Conservation (phyloP, 2,888 invertebrate genomes). For the Meta bourneti region DNA sequence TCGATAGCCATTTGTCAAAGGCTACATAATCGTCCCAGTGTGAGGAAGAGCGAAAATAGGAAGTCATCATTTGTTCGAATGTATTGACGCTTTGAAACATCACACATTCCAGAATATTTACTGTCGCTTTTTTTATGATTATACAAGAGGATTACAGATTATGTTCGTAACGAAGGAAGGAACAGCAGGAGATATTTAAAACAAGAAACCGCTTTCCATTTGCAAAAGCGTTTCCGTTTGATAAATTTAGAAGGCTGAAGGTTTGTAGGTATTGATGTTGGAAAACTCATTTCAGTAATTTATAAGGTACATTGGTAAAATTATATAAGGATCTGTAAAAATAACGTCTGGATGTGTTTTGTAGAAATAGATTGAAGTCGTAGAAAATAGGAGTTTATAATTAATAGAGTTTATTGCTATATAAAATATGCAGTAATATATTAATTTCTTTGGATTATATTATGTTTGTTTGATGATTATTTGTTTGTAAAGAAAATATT, state of each 20-base stretch:
- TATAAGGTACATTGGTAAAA: not conserved
- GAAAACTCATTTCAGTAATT: not conserved
- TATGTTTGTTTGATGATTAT: too few species aligned
- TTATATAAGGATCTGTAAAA: not conserved
- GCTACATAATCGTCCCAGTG: not conserved
- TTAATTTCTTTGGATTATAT: too few species aligned
- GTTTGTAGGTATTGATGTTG: not conserved
- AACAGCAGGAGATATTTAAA: not conserved
- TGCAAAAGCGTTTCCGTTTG: too few species aligned
- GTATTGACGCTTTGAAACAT: not conserved
- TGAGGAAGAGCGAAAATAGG: constrained; percentile 14
- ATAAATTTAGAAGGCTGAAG: not conserved
- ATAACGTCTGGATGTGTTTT: not conserved
- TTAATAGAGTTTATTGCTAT: too few species aligned
- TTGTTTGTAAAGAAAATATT: too few species aligned
- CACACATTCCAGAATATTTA: not conserved
- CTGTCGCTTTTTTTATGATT: not conserved
- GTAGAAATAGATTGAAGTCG: not conserved
- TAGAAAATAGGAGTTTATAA: not conserved
- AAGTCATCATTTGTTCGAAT: not conserved
- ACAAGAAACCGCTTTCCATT: too few species aligned
- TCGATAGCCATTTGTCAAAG: constrained; percentile 42
- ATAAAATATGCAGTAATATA: too few species aligned
- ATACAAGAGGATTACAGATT: not conserved
- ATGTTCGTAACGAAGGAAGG: constrained; percentile 10